phyloP scores from a whole-genome alignment of 2,113 vertebrate genomes.

The Tychaedon coryphoeus region DNA sequence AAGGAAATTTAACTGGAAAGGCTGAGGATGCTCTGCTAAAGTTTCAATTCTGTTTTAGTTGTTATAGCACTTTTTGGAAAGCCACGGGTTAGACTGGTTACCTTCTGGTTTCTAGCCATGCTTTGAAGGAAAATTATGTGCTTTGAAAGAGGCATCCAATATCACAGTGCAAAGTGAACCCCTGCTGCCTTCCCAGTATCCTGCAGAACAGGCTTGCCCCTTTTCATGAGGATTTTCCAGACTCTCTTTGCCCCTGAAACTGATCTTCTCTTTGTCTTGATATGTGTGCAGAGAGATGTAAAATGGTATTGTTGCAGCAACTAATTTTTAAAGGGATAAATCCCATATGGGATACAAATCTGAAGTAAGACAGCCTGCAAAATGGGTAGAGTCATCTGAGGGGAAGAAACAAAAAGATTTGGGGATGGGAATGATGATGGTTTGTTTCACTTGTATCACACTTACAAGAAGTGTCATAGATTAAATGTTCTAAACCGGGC shows the following conservation, averaged over 20 bases:
- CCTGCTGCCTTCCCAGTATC: background rate
- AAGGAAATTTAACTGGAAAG: background rate
- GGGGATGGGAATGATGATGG: background rate
- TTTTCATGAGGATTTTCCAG: background rate
- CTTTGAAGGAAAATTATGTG: background rate
- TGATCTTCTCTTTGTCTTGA: background rate
- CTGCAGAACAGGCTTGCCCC: background rate
- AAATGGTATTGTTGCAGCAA: background rate
- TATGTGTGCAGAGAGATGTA: background rate
- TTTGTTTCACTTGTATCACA: background rate
- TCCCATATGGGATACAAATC: background rate
- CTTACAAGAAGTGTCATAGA: background rate
- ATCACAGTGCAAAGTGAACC: background rate
- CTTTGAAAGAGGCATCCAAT: background rate
- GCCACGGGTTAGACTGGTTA: background rate
- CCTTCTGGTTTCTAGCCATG: background rate
- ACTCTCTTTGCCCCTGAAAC: background rate
- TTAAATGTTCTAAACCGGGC: background rate
- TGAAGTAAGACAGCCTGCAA: background rate
- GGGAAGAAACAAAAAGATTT: background rate
- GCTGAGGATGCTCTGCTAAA: background rate
- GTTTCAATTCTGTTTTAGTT: background rate
- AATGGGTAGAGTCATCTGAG: background rate
- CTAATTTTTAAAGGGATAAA: background rate
- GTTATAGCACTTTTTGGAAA: background rate